Evolutionary conservation across 2,113 vertebrate species (phyloP), one percentile per base, ranked within the genome.

Genomic region (Dendrocopos noguchii): DNA sequence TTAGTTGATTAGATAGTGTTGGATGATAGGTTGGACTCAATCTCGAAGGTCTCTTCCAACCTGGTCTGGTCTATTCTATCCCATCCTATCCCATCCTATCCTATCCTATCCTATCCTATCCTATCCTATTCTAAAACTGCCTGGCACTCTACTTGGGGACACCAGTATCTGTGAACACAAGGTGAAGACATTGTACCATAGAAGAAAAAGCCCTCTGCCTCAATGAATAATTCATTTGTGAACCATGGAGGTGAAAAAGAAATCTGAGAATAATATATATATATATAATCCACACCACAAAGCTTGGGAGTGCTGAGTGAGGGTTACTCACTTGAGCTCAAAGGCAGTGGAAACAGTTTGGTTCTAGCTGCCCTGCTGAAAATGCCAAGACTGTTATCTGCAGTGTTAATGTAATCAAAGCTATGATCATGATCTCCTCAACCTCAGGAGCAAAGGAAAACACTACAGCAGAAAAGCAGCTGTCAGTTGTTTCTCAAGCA

Each of bases 391-490:
- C 70, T 84, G 33, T 79, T 84, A 74, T 91, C 87, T 82, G 21
- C 63, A 78, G 1, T 0, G 61, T 71, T 95, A 95, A 63, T 77
- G 12, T 52, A 95, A 91, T 90, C 93, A 95, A 94, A 96, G 81
- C 78, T 57, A 15, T 31, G 77, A 79, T 47, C 53, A n/a, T 0
- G 3, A 90, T 75, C 90, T 76, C 87, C 80, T 87, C 91, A 94
- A 94, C 90, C 88, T 96, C 82, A 77, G 59, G 33, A 92, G 84
- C 59, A 73, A 88, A 93, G 77, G 89, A 91, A 91, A 94, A 84
- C 15, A 13, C 67, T 86, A 59, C 78, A 95, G 90, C 86, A 94
- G 94, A 97, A 96, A 95, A 88, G 93, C 76, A 93, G 92, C 91
- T 91, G 83, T 90, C 91, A 87, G 53, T 96, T 95, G 76, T 80